These are phyloP conservation scores for Actinemys pallida DNA, from an alignment of 2,113 vertebrate species.

Conservation along the genomic window DNA sequence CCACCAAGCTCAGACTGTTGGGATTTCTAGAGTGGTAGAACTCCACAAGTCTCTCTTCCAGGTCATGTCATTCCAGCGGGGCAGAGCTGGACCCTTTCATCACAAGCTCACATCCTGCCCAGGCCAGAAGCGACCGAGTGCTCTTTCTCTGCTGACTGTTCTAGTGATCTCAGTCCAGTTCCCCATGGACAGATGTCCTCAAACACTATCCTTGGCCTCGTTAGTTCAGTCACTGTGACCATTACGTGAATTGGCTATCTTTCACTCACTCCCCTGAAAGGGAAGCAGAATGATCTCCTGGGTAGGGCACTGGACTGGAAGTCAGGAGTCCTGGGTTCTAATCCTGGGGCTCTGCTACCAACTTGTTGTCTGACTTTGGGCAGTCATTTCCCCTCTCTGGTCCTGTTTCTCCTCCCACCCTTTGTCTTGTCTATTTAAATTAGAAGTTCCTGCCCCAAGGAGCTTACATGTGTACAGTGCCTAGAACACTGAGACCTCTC, in stretches of 20 bases:
- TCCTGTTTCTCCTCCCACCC: too few species aligned
- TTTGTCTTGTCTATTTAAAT: background rate
- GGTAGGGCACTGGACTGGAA: background rate
- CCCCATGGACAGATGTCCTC: background rate
- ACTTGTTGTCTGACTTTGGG: background rate
- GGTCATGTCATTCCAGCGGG: background rate
- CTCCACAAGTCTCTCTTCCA: background rate
- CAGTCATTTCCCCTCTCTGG: background rate
- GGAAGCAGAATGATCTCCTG: background rate
- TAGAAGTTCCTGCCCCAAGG: background rate
- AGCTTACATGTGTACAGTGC: background rate
- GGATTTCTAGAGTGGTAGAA: background rate
- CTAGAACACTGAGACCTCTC: background rate
- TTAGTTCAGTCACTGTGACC: background rate
- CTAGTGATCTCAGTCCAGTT: background rate
- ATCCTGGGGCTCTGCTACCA: background rate
- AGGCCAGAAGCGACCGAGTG: accelerated
- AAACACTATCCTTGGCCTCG: background rate
- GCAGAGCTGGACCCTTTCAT: background rate
- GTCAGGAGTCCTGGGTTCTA: background rate
- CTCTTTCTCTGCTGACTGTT: background rate
- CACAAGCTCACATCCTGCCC: background rate
- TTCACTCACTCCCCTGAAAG: background rate
- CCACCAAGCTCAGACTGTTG: background rate
- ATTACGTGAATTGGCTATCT: background rate